Evolutionary conservation across 2,888 invertebrate species (phyloP), one percentile per base, ranked within the genome.

Genomic region (Agriotes lineatus): DNA sequence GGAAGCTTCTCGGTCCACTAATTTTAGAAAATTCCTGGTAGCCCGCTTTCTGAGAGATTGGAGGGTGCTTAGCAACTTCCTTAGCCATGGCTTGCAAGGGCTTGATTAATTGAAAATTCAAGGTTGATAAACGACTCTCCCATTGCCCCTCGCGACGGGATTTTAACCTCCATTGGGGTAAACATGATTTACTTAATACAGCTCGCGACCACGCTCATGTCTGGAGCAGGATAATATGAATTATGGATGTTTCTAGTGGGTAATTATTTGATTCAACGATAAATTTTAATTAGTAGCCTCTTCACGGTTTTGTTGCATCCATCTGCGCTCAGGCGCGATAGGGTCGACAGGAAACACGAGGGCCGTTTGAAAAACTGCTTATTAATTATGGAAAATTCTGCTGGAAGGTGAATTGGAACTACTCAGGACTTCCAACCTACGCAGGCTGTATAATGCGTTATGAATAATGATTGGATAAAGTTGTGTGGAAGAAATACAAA

Each of bases 41-140:
- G 35, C 45, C 16, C 30, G 35, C 48, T 60, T 33, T 60, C 25
- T 35, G 19, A 22, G 18, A 50, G 19, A n/a, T 33, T 35, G 50
- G 5, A 39, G 50, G 22, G 48, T 12, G 48, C 22, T 48, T 48
- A 20, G 22, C 48, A 48, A 48, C 61, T 61, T 63, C 63, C 56
- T 37, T 39, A 39, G 25, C 50, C 44, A 42, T 57, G 22, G 45
- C 42, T 42, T 44, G 37, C 35, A 48, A 48, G 50, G 54, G 45
- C 50, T 67, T 67, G 67, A 67, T 67, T 67, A 67, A 67, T 60
- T 60, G 67, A 67, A 67, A 61, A 54, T 54, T 65, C 59, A 65
- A 59, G 65, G 59, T 65, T 65, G 65, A 65, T 65, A 65, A 65
- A 65, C 65, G 65, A 58, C 58, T 58, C 52, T 48, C 35, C 22